Percentiles rank a stretch among this genome's conserved stretches.
These are phyloP conservation scores for Diadophis punctatus DNA, from an alignment of 2,113 vertebrate genomes.

Conservation along the genomic window DNA sequence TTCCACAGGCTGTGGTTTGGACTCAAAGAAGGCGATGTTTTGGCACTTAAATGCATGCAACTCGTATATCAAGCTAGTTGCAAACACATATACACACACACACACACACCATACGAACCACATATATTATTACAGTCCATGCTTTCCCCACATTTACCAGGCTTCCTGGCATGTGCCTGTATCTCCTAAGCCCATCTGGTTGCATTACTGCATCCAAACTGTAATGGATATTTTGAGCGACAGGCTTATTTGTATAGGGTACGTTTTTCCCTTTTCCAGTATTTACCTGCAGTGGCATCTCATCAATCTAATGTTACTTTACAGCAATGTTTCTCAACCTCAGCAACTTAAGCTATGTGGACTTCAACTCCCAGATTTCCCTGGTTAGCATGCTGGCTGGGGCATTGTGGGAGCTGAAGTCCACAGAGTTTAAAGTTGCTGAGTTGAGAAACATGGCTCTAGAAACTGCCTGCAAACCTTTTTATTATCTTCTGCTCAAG, in stretches of 20 bases:
- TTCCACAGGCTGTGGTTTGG: constrained; percentile 3
- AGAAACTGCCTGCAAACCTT: neutral
- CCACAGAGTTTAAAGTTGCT: neutral
- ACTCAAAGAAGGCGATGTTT: neutral
- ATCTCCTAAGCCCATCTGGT: neutral
- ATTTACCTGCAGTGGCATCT: neutral
- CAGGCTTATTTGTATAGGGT: neutral
- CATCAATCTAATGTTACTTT: neutral
- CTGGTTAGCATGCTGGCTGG: neutral
- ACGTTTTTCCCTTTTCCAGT: neutral
- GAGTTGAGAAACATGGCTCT: neutral
- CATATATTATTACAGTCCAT: neutral
- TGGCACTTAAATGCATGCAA: neutral
- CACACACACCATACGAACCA: neutral
- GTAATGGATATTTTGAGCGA: neutral
- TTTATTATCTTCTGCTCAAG: neutral
- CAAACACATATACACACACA: neutral
- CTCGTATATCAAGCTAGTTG: neutral
- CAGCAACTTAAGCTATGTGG: neutral
- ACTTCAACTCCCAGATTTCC: neutral
- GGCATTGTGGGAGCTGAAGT: neutral
- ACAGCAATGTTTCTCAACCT: neutral
- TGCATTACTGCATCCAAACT: neutral
- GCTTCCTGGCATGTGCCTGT: neutral
- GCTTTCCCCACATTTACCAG: neutral